phyloP scores from a whole-genome alignment of 2,113 vertebrate species.

The Calyptommatus sinebrachiatus region DNA sequence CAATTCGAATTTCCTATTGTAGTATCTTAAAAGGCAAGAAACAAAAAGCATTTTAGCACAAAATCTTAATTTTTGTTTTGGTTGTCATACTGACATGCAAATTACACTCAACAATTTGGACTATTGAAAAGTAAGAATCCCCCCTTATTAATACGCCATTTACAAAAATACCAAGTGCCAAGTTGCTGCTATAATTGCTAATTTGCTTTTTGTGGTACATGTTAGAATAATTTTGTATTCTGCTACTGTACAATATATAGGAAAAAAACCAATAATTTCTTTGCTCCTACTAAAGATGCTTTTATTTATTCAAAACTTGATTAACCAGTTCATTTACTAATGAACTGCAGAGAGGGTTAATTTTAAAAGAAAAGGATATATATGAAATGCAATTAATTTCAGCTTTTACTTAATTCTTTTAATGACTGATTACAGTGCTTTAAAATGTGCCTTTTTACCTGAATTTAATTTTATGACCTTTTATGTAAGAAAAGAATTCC shows the following conservation, averaged over 20 bases:
- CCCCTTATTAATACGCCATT: background rate
- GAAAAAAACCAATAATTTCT: background rate
- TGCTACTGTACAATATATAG: background rate
- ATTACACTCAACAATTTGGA: background rate
- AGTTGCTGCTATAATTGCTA: too few species aligned
- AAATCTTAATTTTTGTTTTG: background rate
- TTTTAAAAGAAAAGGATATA: too few species aligned
- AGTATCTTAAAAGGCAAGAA: too few species aligned
- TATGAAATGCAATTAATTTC: too few species aligned
- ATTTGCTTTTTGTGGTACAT: background rate
- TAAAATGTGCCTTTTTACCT: too few species aligned
- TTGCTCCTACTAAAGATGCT: background rate
- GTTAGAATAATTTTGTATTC: background rate
- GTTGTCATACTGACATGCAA: background rate
- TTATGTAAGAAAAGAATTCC: too few species aligned
- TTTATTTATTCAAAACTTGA: background rate
- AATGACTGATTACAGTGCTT: too few species aligned
- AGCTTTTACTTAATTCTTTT: too few species aligned
- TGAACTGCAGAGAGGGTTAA: too few species aligned
- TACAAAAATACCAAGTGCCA: fast-evolving
- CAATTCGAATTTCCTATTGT: too few species aligned
- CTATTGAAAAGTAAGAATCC: background rate
- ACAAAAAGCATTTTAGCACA: too few species aligned
- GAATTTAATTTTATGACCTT: too few species aligned
- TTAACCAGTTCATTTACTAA: background rate